Evolutionary conservation across 2,797 vertebrate genomes (phyloP).

Genomic region (Cuculus canorus): DNA sequence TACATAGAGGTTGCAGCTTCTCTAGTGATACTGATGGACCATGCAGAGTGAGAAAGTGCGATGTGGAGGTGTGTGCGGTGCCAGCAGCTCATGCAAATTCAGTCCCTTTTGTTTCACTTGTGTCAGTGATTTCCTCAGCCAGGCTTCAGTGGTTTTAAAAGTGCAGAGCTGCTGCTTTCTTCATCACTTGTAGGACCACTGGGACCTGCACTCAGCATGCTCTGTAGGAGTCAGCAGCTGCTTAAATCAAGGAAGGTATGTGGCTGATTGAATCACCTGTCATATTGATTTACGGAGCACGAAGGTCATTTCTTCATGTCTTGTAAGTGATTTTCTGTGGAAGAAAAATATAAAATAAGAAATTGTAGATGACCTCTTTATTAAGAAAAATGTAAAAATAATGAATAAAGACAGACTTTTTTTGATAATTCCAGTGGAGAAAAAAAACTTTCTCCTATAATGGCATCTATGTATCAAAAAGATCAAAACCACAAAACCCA

Average conservation of each 20-base stretch:
- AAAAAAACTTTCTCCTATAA: neutral
- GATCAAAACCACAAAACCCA: too few relatives aligned
- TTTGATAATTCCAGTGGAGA: neutral
- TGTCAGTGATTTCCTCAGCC: constrained; percentile 65
- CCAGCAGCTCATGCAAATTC: constrained; percentile 27
- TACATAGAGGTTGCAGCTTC: fast-evolving
- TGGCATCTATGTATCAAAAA: neutral
- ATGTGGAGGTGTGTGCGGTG: fast-evolving
- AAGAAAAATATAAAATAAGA: neutral
- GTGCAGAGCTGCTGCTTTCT: constrained; percentile 56
- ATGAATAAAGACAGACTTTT: neutral
- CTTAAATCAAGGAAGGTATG: constrained; percentile 41
- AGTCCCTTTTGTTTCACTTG: constrained; percentile 42
- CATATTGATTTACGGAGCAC: constrained; percentile 65
- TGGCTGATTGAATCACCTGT: constrained; percentile 66
- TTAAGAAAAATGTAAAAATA: constrained; percentile 8
- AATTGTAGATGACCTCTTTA: constrained; percentile 3
- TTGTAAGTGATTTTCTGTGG: constrained; percentile 17
- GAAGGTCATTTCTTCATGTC: constrained; percentile 23
- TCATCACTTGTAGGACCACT: neutral
- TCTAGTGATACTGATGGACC: fast-evolving
- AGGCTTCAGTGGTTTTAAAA: constrained; percentile 65
- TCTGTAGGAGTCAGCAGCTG: constrained; percentile 57
- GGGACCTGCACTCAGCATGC: constrained; percentile 34
- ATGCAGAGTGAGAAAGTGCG: neutral